Base-by-base conservation (phyloP, 2,113 vertebrate species). In the Calonectris borealis region DNA sequence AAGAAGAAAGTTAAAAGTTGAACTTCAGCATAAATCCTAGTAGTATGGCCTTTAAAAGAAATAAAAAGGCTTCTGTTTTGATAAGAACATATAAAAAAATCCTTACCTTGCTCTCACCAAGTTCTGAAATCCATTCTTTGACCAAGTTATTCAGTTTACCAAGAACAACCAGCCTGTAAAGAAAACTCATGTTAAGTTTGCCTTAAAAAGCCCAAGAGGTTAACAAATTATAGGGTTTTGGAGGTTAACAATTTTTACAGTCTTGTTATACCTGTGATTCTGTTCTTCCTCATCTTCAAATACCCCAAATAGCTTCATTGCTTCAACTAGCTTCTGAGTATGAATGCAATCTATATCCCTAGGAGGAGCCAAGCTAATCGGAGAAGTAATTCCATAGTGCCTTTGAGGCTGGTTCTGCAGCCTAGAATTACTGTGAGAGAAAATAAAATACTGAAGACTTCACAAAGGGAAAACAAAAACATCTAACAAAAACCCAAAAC, bases 231-330 rank as follows among this genome's bases (percentile, higher is more conserved):
- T 68, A 55, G 9, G 13, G 24, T 51, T 14, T 10, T 52, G 4
- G 13, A 48, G 8, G 9, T 72, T 83, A 64, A 93, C 24, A 89
- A 73, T 7, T 25, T 13, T 27, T 68, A 55, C 13, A 17, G 24
- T 40, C 16, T 10, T 52, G 4, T 91, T 90, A 97, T 96, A 99
- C 99, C 99, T 99, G 91, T 99, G 99, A 97, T 99, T 99, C 72
- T 99, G 95, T 83, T 99, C 99, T 89, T 99, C 98, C 89, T 99
- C 98, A 86, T 99, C 99, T 97, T 99, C 99, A 98, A 99, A 99
- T 40, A 99, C 99, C 42, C 99, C 99, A 97, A 99, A 99, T 48
- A 99, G 98, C 95, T 99, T 99, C 99, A 99, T 99, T 21, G 99
- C 98, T 96, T 99, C 99, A 66, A 99, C 98, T 76, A 99, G 98